phyloP scores from a whole-genome alignment of 2,888 invertebrate species.

The Drosophila formosana region DNA sequence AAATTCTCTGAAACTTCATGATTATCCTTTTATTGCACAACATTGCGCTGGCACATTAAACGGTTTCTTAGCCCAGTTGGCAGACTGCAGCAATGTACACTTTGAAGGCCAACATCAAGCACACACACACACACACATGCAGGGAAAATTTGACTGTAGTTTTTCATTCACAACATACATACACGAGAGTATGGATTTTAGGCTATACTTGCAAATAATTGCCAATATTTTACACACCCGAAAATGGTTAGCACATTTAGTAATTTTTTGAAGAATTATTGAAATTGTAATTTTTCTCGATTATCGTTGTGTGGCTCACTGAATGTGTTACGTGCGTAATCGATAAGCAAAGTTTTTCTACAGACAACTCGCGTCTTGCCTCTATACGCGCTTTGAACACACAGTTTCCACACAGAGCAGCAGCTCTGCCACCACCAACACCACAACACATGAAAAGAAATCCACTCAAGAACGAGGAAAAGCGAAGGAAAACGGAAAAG shows the following conservation, averaged over 20 bases:
- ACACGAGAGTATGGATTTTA: not conserved
- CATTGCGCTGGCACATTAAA: conserved; percentile 14
- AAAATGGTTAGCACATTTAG: conserved; percentile 39
- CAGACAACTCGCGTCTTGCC: conserved; percentile 65
- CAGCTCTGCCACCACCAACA: conserved; percentile 20
- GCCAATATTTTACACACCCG: conserved; percentile 30
- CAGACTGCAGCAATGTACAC: conserved; percentile 51
- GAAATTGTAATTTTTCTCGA: conserved; percentile 15
- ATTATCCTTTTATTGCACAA: conserved; percentile 27
- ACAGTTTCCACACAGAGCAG: conserved; percentile 51
- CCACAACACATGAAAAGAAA: conserved; percentile 22
- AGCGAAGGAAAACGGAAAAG: conserved; percentile 70
- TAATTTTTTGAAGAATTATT: not conserved
- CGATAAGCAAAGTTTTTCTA: conserved; percentile 72
- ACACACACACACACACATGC: conserved; percentile 9
- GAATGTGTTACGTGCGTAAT: conserved; percentile 75
- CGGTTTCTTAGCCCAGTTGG: conserved; percentile 24
- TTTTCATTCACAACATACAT: not conserved
- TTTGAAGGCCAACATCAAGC: conserved; percentile 72
- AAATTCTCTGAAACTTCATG: not conserved
- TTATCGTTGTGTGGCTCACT: conserved; percentile 5
- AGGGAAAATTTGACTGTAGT: not conserved
- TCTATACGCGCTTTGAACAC: conserved; percentile 75
- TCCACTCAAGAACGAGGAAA: conserved; percentile 60
- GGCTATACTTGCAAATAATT: not conserved